A percentile compares a stretch with the other conserved stretches of the same genome.
phyloP scores from a whole-genome alignment of 1,140 invertebrate genomes.

The Cotesia glomerata region DNA sequence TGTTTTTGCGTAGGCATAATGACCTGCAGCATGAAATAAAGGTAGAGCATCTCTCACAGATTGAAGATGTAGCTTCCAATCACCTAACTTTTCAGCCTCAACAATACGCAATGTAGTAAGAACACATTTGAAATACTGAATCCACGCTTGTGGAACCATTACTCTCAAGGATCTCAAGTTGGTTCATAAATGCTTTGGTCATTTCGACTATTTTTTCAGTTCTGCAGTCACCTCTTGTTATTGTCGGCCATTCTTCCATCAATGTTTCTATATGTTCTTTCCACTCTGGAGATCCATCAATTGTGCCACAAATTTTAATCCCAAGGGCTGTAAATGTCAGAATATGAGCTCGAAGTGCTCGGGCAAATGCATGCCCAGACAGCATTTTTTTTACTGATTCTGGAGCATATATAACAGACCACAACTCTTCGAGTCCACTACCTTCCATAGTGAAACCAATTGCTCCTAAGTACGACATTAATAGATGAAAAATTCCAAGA shows the following conservation, averaged over 20 bases:
- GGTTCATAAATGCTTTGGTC: not conserved
- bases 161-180: not conserved
- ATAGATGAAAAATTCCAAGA: slow-evolving; percentile 45
- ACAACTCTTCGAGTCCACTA: slow-evolving; percentile 52
- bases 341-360: slow-evolving; percentile 52
- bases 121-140: not conserved
- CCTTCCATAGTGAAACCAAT: slow-evolving; percentile 57
- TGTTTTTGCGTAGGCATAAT: slow-evolving; percentile 51
- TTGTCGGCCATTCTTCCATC: too few relatives aligned
- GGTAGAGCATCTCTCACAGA: not conserved
- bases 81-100: slow-evolving; percentile 5
- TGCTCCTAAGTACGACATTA: slow-evolving; percentile 53
- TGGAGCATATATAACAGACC: slow-evolving; percentile 46
- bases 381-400: slow-evolving; percentile 54
- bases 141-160: slow-evolving; percentile 1
- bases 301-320: slow-evolving; percentile 41
- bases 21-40: slow-evolving; percentile 36
- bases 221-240: too few relatives aligned
- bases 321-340: slow-evolving; percentile 46
- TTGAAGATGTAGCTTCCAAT: slow-evolving; percentile 2
- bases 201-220: not conserved
- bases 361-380: slow-evolving; percentile 43
- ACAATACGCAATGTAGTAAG: not conserved
- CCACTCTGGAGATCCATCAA: not conserved
- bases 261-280: not conserved